Conservation (phyloP, 2,797 vertebrate species). For the Antennarius maculatus region DNA sequence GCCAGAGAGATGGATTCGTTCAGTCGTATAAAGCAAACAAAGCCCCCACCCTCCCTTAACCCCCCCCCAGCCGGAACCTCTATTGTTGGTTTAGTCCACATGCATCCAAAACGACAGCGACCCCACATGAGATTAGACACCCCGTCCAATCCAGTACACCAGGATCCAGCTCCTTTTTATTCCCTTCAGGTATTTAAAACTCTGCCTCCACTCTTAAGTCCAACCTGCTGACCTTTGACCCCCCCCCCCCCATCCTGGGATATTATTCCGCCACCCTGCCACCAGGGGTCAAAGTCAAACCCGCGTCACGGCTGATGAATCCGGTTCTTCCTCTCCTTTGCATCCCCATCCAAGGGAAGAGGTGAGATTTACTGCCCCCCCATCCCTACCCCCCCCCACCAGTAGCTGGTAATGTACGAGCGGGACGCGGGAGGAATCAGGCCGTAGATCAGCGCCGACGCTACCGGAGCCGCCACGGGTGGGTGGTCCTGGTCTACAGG, state of each 20-base stretch:
- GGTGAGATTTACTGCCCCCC: conserved; percentile 31
- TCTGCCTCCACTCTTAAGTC: conserved; percentile 36
- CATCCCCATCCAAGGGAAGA: conserved; percentile 54
- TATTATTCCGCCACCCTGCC: conserved; percentile 44
- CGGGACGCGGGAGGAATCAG: conserved; percentile 65
- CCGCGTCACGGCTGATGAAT: conserved; percentile 38
- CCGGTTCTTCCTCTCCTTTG: conserved; percentile 9
- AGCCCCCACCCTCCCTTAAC: conserved; percentile 39
- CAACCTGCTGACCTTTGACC: conserved; percentile 20
- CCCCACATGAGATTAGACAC: conserved; percentile 61
- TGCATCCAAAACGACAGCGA: conserved; percentile 72
- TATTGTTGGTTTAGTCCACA: conserved; percentile 65
- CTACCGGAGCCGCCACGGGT: conserved; percentile 47
- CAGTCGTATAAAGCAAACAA: conserved; percentile 14
- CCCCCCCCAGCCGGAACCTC: conserved; percentile 53
- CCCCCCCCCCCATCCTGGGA: conserved; percentile 43
- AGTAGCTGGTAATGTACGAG: conserved; percentile 35
- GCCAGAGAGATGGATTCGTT: conserved; percentile 60
- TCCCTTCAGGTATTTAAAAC: conserved; percentile 45
- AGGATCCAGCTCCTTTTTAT: conserved; percentile 45
- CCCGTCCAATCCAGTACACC: conserved; percentile 35
- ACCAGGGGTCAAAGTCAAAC: conserved; percentile 58
- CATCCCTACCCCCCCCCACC: too few species aligned
- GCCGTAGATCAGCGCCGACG: conserved; percentile 67
- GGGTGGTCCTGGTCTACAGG: conserved; percentile 57